Conservation (phyloP, 2,113 vertebrate genomes). For the Cavia aperea region DNA sequence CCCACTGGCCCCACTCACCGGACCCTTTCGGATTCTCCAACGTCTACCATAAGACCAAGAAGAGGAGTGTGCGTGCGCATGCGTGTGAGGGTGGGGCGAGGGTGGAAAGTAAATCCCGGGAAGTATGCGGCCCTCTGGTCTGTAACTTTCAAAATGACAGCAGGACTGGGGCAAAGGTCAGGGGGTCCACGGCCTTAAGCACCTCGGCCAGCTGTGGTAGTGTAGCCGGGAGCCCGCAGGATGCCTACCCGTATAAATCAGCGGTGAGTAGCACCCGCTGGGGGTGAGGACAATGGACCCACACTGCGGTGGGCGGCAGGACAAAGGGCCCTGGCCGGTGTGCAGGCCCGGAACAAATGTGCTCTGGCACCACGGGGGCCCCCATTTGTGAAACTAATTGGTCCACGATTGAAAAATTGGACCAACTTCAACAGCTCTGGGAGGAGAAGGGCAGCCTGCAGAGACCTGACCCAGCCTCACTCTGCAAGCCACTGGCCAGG, state of each 20-base stretch:
- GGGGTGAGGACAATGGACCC: slow-evolving; percentile 76
- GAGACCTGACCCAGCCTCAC: neutral
- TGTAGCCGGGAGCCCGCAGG: slow-evolving; percentile 71
- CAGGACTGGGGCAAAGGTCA: slow-evolving; percentile 83
- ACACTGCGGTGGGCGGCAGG: slow-evolving; percentile 72
- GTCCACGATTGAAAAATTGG: slow-evolving; percentile 73
- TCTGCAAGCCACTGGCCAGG: neutral
- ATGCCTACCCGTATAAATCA: slow-evolving; percentile 76
- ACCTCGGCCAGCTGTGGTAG: slow-evolving; percentile 77
- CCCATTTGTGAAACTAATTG: slow-evolving; percentile 87
- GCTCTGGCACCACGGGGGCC: slow-evolving; percentile 76
- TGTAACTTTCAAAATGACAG: slow-evolving; percentile 81
- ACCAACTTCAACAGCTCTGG: slow-evolving; percentile 54
- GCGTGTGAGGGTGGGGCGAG: neutral
- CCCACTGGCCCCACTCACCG: neutral
- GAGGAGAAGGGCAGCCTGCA: slow-evolving; percentile 19
- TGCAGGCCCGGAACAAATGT: slow-evolving; percentile 81
- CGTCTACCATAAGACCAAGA: neutral
- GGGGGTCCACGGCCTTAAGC: slow-evolving; percentile 77
- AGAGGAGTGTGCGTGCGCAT: neutral
- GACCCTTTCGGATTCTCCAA: neutral
- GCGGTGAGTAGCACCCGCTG: slow-evolving; percentile 76
- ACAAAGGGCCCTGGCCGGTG: slow-evolving; percentile 78
- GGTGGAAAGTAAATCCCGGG: slow-evolving; percentile 76
- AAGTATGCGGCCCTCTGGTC: slow-evolving; percentile 79